Conservation (phyloP, 2,888 invertebrate genomes). For the Drosophila quasianomalipes region DNA sequence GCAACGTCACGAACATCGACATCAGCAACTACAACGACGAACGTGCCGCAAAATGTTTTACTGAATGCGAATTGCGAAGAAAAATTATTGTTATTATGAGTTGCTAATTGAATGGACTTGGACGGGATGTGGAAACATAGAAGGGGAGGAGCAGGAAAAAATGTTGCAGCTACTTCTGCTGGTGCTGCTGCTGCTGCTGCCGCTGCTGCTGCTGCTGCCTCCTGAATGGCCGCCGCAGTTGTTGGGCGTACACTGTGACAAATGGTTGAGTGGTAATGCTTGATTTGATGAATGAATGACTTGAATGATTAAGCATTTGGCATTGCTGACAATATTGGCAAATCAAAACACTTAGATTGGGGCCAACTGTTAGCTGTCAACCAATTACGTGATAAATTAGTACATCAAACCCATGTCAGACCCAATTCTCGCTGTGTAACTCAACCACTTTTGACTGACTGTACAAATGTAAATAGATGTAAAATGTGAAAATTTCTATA, state of each 20-base stretch:
- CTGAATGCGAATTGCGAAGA: conserved; percentile 77
- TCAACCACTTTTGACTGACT: conserved; percentile 21
- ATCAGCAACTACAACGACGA: conserved; percentile 39
- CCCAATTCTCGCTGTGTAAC: conserved; percentile 45
- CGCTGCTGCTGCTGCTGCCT: conserved; percentile 23
- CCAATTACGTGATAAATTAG: conserved; percentile 18
- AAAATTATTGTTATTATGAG: conserved; percentile 81
- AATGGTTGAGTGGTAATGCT: conserved; percentile 18
- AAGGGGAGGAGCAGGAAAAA: conserved; percentile 16
- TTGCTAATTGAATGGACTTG: conserved; percentile 80
- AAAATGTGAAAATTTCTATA: conserved; percentile 54
- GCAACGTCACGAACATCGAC: conserved; percentile 68
- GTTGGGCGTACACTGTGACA: conserved; percentile 40
- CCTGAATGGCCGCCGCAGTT: conserved; percentile 10
- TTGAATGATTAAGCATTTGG: conserved; percentile 40
- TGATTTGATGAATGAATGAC: neutral
- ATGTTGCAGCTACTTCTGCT: conserved; percentile 27
- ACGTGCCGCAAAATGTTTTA: conserved; percentile 75
- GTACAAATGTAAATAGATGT: conserved; percentile 69
- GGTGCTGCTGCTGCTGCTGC: conserved; percentile 25
- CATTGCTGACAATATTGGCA: conserved; percentile 28
- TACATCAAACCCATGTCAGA: conserved; percentile 44
- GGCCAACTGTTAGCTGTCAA: conserved; percentile 25
- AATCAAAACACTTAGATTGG: conserved; percentile 28
- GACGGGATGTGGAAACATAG: conserved; percentile 36